These are phyloP conservation scores for Monomorium pharaonis DNA, from an alignment of 1,140 invertebrate species.

Conservation along the genomic window DNA sequence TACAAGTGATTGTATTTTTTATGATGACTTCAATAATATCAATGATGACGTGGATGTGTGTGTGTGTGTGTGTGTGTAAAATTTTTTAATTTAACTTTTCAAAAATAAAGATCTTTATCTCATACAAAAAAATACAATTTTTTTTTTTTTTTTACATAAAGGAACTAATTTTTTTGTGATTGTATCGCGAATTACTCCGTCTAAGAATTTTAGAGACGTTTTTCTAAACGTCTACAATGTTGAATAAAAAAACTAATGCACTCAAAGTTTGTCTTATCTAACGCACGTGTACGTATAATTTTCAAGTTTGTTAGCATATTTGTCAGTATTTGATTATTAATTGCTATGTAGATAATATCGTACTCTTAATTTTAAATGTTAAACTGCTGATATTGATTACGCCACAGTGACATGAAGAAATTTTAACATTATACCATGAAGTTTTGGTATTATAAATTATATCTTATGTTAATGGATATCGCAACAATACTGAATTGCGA, in stretches of 20 bases:
- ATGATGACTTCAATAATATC: too few relatives aligned
- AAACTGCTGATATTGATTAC: background rate
- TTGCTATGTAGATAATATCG: background rate
- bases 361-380: background rate
- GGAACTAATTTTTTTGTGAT: background rate
- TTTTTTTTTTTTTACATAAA: background rate
- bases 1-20: too few relatives aligned
- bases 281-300: background rate
- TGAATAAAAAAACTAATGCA: background rate
- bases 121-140: background rate
- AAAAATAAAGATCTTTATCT: background rate
- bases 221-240: background rate
- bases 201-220: background rate
- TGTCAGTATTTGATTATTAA: background rate
- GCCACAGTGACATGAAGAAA: background rate
- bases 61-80: too few relatives aligned
- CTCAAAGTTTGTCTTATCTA: background rate
- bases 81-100: background rate
- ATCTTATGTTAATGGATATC: background rate
- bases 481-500: too few relatives aligned
- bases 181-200: background rate
- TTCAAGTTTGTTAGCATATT: conserved; percentile 3
- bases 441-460: background rate
- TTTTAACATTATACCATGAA: background rate
- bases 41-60: too few relatives aligned